Base-by-base conservation (phyloP, 2,888 invertebrate species). In the Theretra japonica region DNA sequence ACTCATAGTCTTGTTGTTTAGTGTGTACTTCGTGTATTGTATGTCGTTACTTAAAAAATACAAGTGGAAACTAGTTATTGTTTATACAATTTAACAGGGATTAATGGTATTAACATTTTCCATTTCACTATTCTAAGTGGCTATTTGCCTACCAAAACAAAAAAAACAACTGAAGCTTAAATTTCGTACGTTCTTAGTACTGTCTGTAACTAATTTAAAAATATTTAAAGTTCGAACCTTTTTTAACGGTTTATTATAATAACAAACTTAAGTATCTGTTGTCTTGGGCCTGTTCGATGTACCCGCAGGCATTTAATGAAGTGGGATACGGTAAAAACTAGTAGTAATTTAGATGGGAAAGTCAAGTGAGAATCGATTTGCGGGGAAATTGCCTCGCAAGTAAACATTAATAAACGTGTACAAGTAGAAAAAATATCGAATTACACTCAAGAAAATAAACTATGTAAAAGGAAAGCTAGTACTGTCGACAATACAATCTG, bases 351-450 rank as follows among this genome's bases (percentile, higher is more conserved):
- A 65, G 25, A 15, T 23, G 48, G 23, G 65, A 65, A 65, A 41
- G 65, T 41, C 48, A 25, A 48, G 48, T 65, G 41, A 48, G 65
- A 65, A 23, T 65, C 48, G 65, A 65, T 65, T 48, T 21, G 48
- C 48, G 8, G 41, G 23, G 65, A 65, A 65, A 60, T 23, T 48
- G 48, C 48, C 41, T 21, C 41, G 17, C 5, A 25, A 70, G 58
- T 57, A 62, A 48, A 69, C 19, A 62, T 60, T 7, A 53, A 53
- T 53, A 53, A 41, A 53, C n/a, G 53, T 53, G 53, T 19, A n/a
- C 19, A 53, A n/a, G 53, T 53, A n/a, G 17, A 53, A 53, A n/a
- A 53, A 53, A 53, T 53, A n/a, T 19, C n/a, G 53, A n/a, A 53
- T 6, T 53, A 17, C 5, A 53, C n/a, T 7, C 11, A 41, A 41